phyloP scores from a whole-genome alignment of 1,140 invertebrate genomes.

The Teleogryllus occipitalis region DNA sequence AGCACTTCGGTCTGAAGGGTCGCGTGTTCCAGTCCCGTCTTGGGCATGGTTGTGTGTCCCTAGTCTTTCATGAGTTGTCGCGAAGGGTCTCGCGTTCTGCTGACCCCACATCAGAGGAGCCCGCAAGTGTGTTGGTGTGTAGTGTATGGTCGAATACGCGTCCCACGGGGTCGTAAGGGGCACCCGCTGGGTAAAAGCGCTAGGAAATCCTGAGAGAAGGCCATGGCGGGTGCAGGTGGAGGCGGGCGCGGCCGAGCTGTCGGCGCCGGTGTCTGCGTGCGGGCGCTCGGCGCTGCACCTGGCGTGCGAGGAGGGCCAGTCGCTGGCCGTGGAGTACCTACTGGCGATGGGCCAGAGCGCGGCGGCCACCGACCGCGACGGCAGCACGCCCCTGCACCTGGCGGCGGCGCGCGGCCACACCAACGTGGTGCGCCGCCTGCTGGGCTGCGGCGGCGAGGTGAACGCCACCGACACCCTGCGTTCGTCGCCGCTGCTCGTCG shows the following conservation, averaged over 20 bases:
- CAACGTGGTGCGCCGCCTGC: conserved; percentile 56
- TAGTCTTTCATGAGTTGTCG: too few species aligned
- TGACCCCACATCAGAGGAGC: too few species aligned
- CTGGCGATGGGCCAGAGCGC: conserved; percentile 61
- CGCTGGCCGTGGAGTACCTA: conserved; percentile 61
- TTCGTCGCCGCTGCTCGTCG: conserved; percentile 39
- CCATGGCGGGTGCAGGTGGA: too few species aligned
- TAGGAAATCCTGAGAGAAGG: too few species aligned
- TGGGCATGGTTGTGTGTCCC: too few species aligned
- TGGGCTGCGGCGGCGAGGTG: conserved; percentile 55
- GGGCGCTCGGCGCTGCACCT: conserved; percentile 68
- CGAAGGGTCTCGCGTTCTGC: too few species aligned
- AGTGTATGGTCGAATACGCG: too few species aligned
- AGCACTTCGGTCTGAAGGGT: too few species aligned
- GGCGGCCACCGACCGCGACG: conserved; percentile 58
- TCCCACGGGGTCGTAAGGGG: too few species aligned
- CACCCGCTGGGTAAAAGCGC: too few species aligned
- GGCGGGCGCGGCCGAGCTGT: conserved; percentile 57
- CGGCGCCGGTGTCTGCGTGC: conserved; percentile 53
- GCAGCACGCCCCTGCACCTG: conserved; percentile 69
- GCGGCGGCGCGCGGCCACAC: conserved; percentile 63
- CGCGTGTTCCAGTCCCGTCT: too few species aligned
- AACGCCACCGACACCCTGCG: not conserved
- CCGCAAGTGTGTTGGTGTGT: too few species aligned
- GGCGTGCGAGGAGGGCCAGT: conserved; percentile 67